A percentile compares a stretch with the other conserved stretches of the same genome.
Evolutionary conservation across 2,888 invertebrate genomes (phyloP).

Genomic region (Neuroscelio doddi): DNA sequence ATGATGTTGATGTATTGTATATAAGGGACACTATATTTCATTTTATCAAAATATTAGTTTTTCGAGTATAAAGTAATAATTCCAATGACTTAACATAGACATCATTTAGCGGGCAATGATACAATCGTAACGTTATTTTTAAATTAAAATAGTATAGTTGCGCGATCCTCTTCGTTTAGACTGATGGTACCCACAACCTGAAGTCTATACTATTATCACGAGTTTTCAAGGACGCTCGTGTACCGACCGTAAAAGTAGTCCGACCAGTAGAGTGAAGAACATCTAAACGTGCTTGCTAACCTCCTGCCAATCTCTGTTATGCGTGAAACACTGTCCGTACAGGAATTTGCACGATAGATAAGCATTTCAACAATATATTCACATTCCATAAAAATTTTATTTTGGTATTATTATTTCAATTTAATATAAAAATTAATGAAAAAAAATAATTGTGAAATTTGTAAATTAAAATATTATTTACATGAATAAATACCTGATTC

Average conservation of each 20-base stretch:
- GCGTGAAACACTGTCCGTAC: not conserved
- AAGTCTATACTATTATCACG: constrained; percentile 12
- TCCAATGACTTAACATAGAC: constrained; percentile 5
- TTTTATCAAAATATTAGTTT: too few relatives aligned
- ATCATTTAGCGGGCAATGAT: constrained; percentile 2
- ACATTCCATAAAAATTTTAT: not conserved
- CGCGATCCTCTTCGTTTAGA: constrained; percentile 9
- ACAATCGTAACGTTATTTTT: constrained; percentile 18
- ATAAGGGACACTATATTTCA: too few relatives aligned
- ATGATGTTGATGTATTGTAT: too few relatives aligned
- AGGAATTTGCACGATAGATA: not conserved
- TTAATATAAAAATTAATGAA: too few relatives aligned
- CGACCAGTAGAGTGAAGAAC: constrained; percentile 51
- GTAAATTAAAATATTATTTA: too few relatives aligned
- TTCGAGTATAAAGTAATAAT: not conserved
- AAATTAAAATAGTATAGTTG: constrained; percentile 12
- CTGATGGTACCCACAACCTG: not conserved
- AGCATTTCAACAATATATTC: not conserved
- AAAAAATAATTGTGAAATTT: too few relatives aligned
- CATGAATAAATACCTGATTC: too few relatives aligned
- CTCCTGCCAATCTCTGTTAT: constrained; percentile 2
- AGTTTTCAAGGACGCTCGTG: constrained; percentile 57
- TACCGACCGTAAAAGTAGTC: constrained; percentile 63
- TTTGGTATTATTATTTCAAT: not conserved
- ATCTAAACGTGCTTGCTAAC: constrained; percentile 7